Conservation (phyloP, 2,113 vertebrate species). For the Edolisoma coerulescens region DNA sequence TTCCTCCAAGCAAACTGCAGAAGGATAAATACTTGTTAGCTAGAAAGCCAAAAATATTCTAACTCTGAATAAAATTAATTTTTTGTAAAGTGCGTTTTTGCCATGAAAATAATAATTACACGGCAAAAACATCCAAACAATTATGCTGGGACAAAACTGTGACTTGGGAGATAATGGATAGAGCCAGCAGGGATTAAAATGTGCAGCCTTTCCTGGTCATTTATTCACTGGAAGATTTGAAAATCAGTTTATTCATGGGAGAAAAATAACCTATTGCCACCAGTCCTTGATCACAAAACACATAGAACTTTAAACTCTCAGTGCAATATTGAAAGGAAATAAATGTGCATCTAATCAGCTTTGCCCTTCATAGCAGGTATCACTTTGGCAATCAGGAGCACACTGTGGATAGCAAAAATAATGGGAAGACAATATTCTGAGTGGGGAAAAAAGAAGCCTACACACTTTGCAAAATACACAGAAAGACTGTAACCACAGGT, state of each 20-base stretch:
- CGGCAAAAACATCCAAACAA: neutral
- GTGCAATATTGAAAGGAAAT: neutral
- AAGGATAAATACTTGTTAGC: neutral
- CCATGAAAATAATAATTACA: conserved; percentile 13
- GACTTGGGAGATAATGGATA: conserved; percentile 10
- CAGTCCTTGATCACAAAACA: conserved; percentile 7
- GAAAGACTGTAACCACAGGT: conserved; percentile 38
- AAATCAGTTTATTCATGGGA: conserved; percentile 56
- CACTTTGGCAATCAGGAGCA: conserved; percentile 49
- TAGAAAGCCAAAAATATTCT: neutral
- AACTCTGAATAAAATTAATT: neutral
- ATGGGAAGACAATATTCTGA: conserved; percentile 17
- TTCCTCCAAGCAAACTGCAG: neutral
- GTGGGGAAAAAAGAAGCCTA: neutral
- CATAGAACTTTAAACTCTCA: conserved; percentile 12
- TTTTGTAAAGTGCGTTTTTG: neutral
- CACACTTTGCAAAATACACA: neutral
- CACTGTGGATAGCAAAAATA: conserved; percentile 24
- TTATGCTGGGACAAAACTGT: neutral
- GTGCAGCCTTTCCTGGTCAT: conserved; percentile 40
- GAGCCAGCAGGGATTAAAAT: conserved; percentile 37
- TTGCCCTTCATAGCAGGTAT: conserved; percentile 41
- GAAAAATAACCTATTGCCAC: conserved; percentile 38
- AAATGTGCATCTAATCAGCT: conserved; percentile 31
- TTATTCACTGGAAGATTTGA: conserved; percentile 30